phyloP scores from a whole-genome alignment of 2,113 vertebrate species.

The Vidua macroura region DNA sequence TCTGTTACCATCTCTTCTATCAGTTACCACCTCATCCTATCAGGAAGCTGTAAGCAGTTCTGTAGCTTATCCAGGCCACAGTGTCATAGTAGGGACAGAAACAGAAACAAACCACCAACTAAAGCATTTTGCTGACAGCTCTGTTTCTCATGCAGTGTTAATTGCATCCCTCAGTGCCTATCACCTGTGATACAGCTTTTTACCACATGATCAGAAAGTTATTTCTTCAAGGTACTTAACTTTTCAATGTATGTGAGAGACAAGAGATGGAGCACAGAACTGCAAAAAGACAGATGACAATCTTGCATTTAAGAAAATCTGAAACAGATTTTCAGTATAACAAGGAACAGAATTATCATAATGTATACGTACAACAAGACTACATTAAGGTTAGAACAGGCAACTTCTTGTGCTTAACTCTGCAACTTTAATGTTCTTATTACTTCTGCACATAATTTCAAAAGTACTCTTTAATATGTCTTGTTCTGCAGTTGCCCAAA shows the following conservation, averaged over 20 bases:
- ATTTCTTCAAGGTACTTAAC: constrained; percentile 63
- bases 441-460: constrained; percentile 32
- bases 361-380: constrained; percentile 62
- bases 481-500: background rate
- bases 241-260: constrained; percentile 59
- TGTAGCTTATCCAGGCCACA: background rate
- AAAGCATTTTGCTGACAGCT: constrained; percentile 37
- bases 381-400: constrained; percentile 56
- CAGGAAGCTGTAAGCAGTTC: background rate
- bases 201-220: constrained; percentile 41
- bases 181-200: constrained; percentile 47
- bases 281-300: constrained; percentile 65
- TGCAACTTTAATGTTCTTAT: constrained; percentile 50
- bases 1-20: background rate
- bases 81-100: background rate
- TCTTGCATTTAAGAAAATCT: constrained; percentile 56
- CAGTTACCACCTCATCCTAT: background rate
- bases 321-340: constrained; percentile 65
- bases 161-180: constrained; percentile 49
- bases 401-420: constrained; percentile 50
- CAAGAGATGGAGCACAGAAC: constrained; percentile 53
- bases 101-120: constrained; percentile 6
- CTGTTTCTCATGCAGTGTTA: constrained; percentile 47
- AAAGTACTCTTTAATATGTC: constrained; percentile 4
- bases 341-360: constrained; percentile 64